Evolutionary conservation across 1,140 invertebrate species (phyloP).

Genomic region (Drosophila prosaltans): DNA sequence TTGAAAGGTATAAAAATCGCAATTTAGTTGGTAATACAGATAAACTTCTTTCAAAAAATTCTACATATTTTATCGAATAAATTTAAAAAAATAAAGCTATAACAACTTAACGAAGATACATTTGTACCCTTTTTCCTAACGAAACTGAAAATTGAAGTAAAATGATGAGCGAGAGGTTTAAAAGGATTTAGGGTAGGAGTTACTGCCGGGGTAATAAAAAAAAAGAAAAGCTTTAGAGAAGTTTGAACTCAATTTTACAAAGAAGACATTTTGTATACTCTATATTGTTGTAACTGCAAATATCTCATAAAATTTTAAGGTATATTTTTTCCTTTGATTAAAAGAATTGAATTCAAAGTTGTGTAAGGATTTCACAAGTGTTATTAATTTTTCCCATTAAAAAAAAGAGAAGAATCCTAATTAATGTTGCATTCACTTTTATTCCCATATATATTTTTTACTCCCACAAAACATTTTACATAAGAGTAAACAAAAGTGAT

Average conservation of each 20-base stretch:
- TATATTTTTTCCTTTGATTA: too few species aligned
- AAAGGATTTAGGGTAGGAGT: background rate
- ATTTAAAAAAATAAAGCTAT: background rate
- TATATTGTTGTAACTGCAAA: too few species aligned
- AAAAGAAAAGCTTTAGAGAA: background rate
- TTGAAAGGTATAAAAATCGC: too few species aligned
- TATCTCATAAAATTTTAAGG: too few species aligned
- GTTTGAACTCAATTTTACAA: too few species aligned
- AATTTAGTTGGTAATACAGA: too few species aligned
- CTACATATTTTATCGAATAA: too few species aligned
- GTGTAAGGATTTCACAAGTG: background rate
- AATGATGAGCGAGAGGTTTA: constrained; percentile 30
- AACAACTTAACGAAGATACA: constrained; percentile 15
- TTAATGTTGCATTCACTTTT: background rate
- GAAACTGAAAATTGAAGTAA: constrained; percentile 29
- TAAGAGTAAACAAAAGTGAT: constrained; percentile 15
- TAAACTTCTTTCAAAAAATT: too few species aligned
- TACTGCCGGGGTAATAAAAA: background rate
- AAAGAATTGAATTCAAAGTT: background rate
- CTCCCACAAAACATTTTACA: background rate
- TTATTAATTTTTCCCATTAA: background rate
- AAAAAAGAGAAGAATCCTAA: background rate
- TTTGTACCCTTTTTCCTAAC: constrained; percentile 3
- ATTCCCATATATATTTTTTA: background rate
- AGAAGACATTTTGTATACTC: too few species aligned